A percentile compares a stretch with the other conserved stretches of the same genome.
Conservation (phyloP, 2,888 invertebrate genomes). For the Sepioteuthis lessoniana region DNA sequence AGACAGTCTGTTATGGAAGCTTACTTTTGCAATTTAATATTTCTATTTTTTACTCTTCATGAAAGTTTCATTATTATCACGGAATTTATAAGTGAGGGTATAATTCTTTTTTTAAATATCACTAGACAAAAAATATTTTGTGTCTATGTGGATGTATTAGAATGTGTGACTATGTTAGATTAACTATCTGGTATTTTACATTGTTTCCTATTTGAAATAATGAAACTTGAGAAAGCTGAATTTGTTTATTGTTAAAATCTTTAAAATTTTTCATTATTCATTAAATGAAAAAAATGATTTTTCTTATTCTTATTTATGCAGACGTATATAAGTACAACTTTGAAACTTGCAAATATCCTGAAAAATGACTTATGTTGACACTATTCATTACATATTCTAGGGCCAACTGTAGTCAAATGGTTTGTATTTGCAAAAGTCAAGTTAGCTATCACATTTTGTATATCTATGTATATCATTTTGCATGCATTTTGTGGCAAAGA, state of each 20-base stretch:
- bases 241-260: neutral
- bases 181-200: no score
- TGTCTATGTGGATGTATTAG: neutral
- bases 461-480: neutral
- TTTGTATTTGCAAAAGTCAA: neutral
- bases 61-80: slow-evolving; percentile 16
- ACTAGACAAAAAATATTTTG: neutral
- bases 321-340: neutral
- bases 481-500: no score
- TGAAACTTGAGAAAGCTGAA: neutral
- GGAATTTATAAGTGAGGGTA: neutral
- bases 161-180: neutral
- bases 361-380: neutral
- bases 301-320: neutral
- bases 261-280: neutral
- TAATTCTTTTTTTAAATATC: neutral
- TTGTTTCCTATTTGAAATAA: no score
- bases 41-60: neutral
- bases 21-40: neutral
- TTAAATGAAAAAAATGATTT: neutral
- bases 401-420: neutral
- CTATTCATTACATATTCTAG: neutral
- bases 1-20: neutral
- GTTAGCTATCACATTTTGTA: neutral
- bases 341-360: neutral